Evolutionary conservation across 2,797 vertebrate genomes (phyloP).

Genomic region (Macropodus opercularis): DNA sequence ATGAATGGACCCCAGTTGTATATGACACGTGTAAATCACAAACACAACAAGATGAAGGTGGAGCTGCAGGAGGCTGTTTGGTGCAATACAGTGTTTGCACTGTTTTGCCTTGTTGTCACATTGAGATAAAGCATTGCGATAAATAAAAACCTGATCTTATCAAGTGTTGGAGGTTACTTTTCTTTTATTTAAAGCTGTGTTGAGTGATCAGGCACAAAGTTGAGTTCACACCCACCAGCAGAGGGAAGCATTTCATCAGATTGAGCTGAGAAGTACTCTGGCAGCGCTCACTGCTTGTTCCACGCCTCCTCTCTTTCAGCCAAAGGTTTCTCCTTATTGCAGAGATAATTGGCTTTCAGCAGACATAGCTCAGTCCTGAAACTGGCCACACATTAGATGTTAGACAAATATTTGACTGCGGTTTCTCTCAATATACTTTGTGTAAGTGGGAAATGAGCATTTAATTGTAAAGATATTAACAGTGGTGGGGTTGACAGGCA

Average conservation of each 20-base stretch:
- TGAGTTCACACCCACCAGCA: slow-evolving; percentile 25
- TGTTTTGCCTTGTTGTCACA: slow-evolving; percentile 69
- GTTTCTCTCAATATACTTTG: slow-evolving; percentile 1
- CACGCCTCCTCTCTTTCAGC: not conserved
- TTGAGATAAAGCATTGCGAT: slow-evolving; percentile 78
- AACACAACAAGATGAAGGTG: slow-evolving; percentile 31
- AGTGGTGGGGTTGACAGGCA: not conserved
- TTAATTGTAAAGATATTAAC: slow-evolving; percentile 11
- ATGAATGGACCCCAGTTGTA: slow-evolving; percentile 56
- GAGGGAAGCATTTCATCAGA: slow-evolving; percentile 48
- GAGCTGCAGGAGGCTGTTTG: slow-evolving; percentile 33
- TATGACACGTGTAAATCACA: slow-evolving; percentile 47
- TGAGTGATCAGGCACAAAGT: not conserved
- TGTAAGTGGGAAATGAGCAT: slow-evolving; percentile 20
- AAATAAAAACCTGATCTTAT: slow-evolving; percentile 57
- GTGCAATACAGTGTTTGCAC: slow-evolving; percentile 61
- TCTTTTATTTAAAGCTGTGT: not conserved
- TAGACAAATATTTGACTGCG: slow-evolving; percentile 18
- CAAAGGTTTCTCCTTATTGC: slow-evolving; percentile 12
- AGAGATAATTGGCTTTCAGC: slow-evolving; percentile 24
- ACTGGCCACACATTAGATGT: not conserved
- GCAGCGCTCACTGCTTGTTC: slow-evolving; percentile 5
- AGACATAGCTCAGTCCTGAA: slow-evolving; percentile 22
- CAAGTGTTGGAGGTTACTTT: slow-evolving; percentile 10
- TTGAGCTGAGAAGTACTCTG: slow-evolving; percentile 1